These are phyloP conservation scores for Cheilosia soror DNA, from an alignment of 2,888 invertebrate genomes.

Conservation along the genomic window DNA sequence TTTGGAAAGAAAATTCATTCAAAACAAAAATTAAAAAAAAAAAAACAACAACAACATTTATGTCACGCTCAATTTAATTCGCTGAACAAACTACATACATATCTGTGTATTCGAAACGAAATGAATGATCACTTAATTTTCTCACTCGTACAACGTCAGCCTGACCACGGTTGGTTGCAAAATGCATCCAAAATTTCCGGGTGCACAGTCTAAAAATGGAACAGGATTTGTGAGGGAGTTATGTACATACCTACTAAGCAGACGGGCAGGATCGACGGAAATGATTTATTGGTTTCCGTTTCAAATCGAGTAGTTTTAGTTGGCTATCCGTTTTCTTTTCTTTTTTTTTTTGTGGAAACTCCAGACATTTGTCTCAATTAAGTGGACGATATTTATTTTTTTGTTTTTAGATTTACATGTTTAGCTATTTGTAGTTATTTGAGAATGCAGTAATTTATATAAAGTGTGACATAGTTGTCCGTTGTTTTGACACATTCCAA, in stretches of 20 bases:
- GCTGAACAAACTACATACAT: constrained; percentile 54
- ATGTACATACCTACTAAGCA: constrained; percentile 14
- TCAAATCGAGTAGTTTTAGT: constrained; percentile 35
- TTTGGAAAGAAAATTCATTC: constrained; percentile 4
- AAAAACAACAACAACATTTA: constrained; percentile 31
- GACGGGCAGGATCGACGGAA: constrained; percentile 55
- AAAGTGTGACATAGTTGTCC: constrained; percentile 22
- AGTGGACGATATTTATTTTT: constrained; percentile 24
- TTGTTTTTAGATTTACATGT: constrained; percentile 21
- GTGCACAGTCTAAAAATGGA: constrained; percentile 59
- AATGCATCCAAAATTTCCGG: constrained; percentile 73
- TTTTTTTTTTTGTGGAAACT: background rate
- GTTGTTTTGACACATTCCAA: constrained; percentile 51
- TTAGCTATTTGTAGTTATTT: constrained; percentile 58
- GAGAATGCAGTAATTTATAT: constrained; percentile 30
- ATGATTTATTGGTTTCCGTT: constrained; percentile 73
- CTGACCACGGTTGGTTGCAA: constrained; percentile 65
- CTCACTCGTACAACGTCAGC: constrained; percentile 62
- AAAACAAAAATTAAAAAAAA: background rate
- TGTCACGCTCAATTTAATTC: constrained; percentile 70
- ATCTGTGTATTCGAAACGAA: constrained; percentile 42
- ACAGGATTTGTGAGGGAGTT: constrained; percentile 67
- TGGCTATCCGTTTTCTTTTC: constrained; percentile 15
- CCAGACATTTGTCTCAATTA: constrained; percentile 61
- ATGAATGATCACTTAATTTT: constrained; percentile 74